phyloP scores from a whole-genome alignment of 2,888 invertebrate genomes.

The Imbricaverruca yamaguchii region DNA sequence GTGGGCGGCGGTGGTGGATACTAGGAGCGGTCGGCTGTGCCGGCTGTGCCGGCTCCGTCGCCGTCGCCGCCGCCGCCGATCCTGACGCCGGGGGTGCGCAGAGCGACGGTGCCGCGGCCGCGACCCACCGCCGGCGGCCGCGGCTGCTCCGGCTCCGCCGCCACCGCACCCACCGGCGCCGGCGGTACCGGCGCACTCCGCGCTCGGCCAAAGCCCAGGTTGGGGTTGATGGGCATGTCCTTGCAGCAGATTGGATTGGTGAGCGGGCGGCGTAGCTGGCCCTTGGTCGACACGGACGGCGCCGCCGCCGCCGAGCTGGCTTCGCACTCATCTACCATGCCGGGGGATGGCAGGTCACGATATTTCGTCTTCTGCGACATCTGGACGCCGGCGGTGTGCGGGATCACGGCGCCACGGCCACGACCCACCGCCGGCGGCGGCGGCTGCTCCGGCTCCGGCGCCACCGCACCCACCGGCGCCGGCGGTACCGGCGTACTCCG shows the following conservation, averaged over 20 bases:
- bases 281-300: background rate
- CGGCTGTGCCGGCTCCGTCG: no score
- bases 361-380: no score
- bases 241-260: constrained; percentile 3
- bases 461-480: background rate
- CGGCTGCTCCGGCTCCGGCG: background rate
- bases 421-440: background rate
- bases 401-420: background rate
- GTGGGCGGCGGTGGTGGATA: no score
- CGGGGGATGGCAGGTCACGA: background rate
- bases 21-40: no score
- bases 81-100: no score
- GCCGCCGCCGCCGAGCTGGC: background rate
- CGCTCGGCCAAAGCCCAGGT: background rate
- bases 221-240: background rate
- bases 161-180: background rate
- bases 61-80: no score
- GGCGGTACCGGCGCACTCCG: background rate
- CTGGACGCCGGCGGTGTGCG: no score
- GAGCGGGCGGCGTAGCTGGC: background rate
- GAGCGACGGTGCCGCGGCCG: background rate
- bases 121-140: background rate
- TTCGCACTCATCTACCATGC: background rate
- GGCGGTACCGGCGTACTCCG: background rate
- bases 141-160: background rate